These are phyloP conservation scores for Trematocara marginatum DNA, from an alignment of 2,113 vertebrate genomes.

Conservation along the genomic window DNA sequence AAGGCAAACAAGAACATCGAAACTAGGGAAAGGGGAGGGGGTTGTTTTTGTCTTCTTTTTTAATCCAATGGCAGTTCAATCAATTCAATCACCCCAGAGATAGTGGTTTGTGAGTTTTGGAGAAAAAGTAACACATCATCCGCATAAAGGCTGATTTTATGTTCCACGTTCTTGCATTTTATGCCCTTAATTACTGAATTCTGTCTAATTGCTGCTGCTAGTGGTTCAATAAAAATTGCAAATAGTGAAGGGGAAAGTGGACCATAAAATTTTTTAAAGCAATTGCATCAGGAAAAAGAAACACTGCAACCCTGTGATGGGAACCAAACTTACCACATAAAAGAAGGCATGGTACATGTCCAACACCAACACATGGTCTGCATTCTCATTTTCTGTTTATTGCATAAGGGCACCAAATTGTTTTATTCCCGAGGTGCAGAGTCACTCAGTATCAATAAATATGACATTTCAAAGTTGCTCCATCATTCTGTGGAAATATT, in stretches of 20 bases:
- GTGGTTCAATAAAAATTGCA: no score
- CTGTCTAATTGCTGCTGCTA: no score
- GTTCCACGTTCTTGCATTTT: no score
- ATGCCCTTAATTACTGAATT: no score
- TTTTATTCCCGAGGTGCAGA: neutral
- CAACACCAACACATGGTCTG: neutral
- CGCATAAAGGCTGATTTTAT: no score
- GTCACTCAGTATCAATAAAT: neutral
- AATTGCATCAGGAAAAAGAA: neutral
- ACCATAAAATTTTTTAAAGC: neutral
- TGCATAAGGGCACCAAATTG: neutral
- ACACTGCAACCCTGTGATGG: neutral
- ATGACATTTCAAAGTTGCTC: neutral
- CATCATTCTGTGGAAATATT: neutral
- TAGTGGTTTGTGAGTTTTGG: no score
- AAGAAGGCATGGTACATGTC: neutral
- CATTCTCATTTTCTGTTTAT: neutral
- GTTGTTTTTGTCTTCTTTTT: neutral
- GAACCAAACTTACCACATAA: neutral
- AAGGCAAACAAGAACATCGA: neutral
- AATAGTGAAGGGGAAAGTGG: no score
- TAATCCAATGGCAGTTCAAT: neutral
- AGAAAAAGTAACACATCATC: no score
- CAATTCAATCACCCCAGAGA: no score
- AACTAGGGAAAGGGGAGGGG: neutral